Base-by-base conservation (phyloP, 2,797 vertebrate species). In the Pogonophryne albipinna region DNA sequence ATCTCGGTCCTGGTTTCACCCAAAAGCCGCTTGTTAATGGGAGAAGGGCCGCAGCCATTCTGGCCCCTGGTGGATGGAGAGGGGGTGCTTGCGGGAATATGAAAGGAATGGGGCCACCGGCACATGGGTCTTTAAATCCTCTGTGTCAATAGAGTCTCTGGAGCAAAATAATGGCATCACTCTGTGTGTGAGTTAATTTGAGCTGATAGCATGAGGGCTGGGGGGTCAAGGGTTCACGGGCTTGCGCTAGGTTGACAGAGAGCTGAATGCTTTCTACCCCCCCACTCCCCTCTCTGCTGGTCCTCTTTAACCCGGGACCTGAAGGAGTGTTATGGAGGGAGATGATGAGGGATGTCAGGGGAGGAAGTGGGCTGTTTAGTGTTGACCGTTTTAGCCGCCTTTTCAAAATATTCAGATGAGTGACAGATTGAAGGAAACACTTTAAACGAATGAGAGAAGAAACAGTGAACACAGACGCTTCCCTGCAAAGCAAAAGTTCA, bases 91-190 rank as follows among this genome's bases (percentile, higher is more conserved):
- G 85, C 85, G 89, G 85, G 93, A 94, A 93, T 92, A 93, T 91
- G 95, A 95, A 95, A 94, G 93, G 94, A 94, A 95, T 92, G 59
- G 61, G 94, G 94, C 93, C 87, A 93, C 89, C 75, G 86, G 92
- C 92, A 85, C 91, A 90, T 84, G 88, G 82, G 84, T 71, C 93
- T 95, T 94, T 93, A 96, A 95, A 96, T 95, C 92, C 84, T 80
- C 91, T 87, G 85, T 81, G 91, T 95, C 95, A 94, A 75, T 95
- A 87, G 95, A 93, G 87, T 93, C 94, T 95, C 80, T 95, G 94
- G 94, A 96, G 95, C 96, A 96, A 95, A 96, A 95, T 94, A 96
- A 96, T 95, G 92, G 91, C 94, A 95, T 95, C 96, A 95, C 85
- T 93, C 91, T 88, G 86, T 57, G 89, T 94, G 93, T 77, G 90